Conservation (phyloP, 2,888 invertebrate genomes). For the Pemphredon lugubris region DNA sequence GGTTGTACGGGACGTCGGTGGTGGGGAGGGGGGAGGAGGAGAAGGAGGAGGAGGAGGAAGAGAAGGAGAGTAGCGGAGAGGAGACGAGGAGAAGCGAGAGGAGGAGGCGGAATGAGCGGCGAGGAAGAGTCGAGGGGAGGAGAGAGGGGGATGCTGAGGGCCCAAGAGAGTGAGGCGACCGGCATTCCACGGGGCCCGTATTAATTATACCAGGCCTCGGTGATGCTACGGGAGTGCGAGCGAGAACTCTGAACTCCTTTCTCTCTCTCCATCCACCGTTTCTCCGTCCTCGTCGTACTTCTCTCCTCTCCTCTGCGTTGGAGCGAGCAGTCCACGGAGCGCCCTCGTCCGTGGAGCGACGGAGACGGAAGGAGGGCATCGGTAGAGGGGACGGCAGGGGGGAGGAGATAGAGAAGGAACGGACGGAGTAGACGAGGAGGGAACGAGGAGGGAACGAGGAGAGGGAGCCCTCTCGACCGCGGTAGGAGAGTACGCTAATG, state of each 20-base stretch:
- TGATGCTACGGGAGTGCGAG: slow-evolving; percentile 73
- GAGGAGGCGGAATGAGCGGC: slow-evolving; percentile 58
- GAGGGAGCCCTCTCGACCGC: slow-evolving; percentile 49
- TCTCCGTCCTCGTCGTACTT: slow-evolving; percentile 7
- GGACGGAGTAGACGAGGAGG: slow-evolving; percentile 23
- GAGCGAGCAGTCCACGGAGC: slow-evolving; percentile 14
- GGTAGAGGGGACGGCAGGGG: slow-evolving; percentile 34
- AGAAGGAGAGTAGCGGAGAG: slow-evolving; percentile 55
- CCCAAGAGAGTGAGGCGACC: slow-evolving; percentile 76
- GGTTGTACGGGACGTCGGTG: slow-evolving; percentile 50
- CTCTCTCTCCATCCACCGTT: slow-evolving; percentile 13
- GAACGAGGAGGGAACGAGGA: slow-evolving; percentile 17
- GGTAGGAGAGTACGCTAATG: slow-evolving; percentile 68
- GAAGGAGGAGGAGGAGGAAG: slow-evolving; percentile 45
- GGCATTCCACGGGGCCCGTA: slow-evolving; percentile 80
- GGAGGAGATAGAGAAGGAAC: slow-evolving; percentile 35
- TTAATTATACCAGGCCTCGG: slow-evolving; percentile 79
- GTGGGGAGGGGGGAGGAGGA: slow-evolving; percentile 27
- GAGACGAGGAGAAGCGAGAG: slow-evolving; percentile 44
- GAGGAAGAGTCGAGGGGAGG: slow-evolving; percentile 51
- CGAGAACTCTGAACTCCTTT: slow-evolving; percentile 57
- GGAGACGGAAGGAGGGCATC: neutral
- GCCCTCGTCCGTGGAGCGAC: slow-evolving; percentile 15
- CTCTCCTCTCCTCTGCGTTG: slow-evolving; percentile 8
- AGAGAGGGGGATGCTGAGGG: slow-evolving; percentile 46